Percentiles rank a stretch among this genome's conserved stretches.
phyloP scores from a whole-genome alignment of 1,140 invertebrate species.

The Augochlora pura region DNA sequence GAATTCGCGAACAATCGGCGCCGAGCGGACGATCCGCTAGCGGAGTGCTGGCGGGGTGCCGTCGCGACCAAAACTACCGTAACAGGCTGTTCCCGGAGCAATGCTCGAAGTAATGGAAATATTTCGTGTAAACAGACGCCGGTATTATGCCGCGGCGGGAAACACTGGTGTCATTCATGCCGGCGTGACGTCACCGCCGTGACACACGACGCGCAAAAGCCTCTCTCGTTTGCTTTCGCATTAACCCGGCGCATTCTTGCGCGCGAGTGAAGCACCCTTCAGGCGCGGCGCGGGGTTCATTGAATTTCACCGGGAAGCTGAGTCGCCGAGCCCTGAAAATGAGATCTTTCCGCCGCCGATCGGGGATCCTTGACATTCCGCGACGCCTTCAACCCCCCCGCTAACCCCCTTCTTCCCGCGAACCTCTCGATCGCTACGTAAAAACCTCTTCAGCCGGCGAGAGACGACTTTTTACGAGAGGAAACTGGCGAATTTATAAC shows the following conservation, averaged over 20 bases:
- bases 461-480: not conserved
- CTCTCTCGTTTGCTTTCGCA: conserved; percentile 35
- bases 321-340: conserved; percentile 11
- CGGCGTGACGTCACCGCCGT: not conserved
- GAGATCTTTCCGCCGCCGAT: not conserved
- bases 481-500: too few species aligned
- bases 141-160: not conserved
- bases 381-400: too few species aligned
- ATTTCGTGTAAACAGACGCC: conserved; percentile 10
- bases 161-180: conserved; percentile 6
- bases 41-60: too few species aligned
- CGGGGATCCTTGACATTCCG: not conserved
- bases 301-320: conserved; percentile 25
- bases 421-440: not conserved
- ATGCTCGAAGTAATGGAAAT: not conserved
- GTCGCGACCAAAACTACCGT: not conserved
- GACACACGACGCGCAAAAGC: conserved; percentile 14
- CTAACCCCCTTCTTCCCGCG: not conserved
- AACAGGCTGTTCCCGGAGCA: not conserved
- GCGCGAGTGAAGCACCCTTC: conserved; percentile 35
- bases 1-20: too few species aligned
- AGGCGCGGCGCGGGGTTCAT: conserved; percentile 12
- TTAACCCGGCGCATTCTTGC: conserved; percentile 31
- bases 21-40: too few species aligned
- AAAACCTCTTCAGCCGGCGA: not conserved